Conservation (phyloP, 2,797 vertebrate genomes). For the Hypotaenidia philippensis region DNA sequence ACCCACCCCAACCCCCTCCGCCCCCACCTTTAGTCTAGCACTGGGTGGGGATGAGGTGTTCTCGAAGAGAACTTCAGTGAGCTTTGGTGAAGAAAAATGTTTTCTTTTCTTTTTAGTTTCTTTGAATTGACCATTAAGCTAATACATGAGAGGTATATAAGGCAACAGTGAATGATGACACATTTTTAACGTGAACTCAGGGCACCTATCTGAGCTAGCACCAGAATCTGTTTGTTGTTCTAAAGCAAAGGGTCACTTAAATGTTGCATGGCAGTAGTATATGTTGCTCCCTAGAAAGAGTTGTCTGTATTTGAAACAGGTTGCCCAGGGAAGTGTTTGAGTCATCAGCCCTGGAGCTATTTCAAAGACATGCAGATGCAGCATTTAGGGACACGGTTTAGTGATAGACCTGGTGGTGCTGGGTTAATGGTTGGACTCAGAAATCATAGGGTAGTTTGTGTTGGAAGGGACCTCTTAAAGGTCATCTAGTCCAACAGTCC, state of each 20-base stretch:
- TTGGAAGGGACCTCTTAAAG: background rate
- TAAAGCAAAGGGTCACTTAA: background rate
- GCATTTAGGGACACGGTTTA: background rate
- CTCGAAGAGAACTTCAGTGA: background rate
- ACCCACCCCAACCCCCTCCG: too few species aligned
- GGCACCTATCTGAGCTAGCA: background rate
- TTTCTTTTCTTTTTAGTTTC: background rate
- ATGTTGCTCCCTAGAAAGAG: background rate
- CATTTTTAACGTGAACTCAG: background rate
- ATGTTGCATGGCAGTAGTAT: accelerated
- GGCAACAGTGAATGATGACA: background rate
- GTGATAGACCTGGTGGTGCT: background rate
- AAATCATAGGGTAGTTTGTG: background rate
- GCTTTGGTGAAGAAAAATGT: background rate
- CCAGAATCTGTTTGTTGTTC: background rate
- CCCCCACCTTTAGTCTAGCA: background rate
- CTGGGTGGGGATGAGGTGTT: background rate
- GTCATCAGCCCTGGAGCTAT: background rate
- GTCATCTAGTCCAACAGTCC: background rate
- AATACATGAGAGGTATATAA: background rate
- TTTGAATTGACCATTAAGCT: background rate
- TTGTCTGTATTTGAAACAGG: too few species aligned
- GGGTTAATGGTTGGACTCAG: background rate
- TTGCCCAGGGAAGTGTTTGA: background rate
- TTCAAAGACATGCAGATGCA: too few species aligned